These are phyloP conservation scores for Rhinolophus sinicus DNA, from an alignment of 2,113 vertebrate species.

Conservation along the genomic window DNA sequence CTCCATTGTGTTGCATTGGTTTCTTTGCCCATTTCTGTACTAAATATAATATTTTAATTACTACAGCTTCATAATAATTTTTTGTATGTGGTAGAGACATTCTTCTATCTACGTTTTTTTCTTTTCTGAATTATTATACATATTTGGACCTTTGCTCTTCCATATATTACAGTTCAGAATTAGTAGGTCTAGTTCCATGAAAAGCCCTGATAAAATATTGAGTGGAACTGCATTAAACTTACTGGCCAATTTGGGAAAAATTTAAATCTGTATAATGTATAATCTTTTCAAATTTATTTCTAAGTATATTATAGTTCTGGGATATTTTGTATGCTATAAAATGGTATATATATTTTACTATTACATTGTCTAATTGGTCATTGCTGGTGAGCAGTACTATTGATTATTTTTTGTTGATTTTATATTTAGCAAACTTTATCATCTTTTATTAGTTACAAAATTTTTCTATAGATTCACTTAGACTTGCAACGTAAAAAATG, in stretches of 20 bases:
- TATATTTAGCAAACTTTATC: background rate
- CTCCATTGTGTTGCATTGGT: background rate
- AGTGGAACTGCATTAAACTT: background rate
- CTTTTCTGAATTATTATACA: background rate
- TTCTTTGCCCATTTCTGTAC: background rate
- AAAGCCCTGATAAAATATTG: background rate
- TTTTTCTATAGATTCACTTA: too few species aligned
- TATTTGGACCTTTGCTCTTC: background rate
- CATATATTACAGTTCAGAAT: background rate
- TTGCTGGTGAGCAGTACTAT: background rate
- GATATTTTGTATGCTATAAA: background rate
- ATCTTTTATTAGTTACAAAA: background rate
- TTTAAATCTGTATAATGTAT: background rate
- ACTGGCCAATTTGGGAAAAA: background rate
- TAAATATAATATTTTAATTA: background rate
- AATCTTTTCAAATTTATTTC: background rate
- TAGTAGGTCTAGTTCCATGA: background rate
- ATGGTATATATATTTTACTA: background rate
- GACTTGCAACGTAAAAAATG: too few species aligned
- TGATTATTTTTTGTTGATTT: background rate
- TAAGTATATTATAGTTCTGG: background rate
- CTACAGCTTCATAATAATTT: background rate
- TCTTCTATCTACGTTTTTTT: background rate
- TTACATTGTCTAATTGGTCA: background rate
- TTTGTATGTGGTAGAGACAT: background rate